Evolutionary conservation across 2,888 invertebrate species (phyloP).

Genomic region (Lasioglossum figueresi): DNA sequence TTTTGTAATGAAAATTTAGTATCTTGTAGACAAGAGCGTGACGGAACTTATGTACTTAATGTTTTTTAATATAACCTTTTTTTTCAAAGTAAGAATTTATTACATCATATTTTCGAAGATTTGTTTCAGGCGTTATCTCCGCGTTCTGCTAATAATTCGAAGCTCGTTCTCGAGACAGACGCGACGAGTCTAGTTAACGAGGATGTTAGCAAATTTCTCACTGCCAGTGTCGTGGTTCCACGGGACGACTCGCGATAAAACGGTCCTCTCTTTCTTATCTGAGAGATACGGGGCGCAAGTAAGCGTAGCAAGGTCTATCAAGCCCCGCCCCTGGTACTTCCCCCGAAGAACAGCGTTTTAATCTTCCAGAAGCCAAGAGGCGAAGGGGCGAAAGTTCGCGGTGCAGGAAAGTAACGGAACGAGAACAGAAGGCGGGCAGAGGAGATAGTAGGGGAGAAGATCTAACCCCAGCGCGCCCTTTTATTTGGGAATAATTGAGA

Average conservation of each 20-base stretch:
- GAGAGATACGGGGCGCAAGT: neutral
- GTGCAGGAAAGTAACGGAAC: constrained; percentile 38
- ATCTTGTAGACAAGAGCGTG: too few relatives aligned
- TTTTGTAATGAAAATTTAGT: too few relatives aligned
- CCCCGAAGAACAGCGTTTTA: constrained; percentile 53
- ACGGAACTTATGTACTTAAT: too few relatives aligned
- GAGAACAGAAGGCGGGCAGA: constrained; percentile 14
- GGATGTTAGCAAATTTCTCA: neutral
- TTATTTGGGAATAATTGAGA: constrained; percentile 78
- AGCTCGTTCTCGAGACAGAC: neutral
- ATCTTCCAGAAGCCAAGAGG: constrained; percentile 40
- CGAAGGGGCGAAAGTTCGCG: constrained; percentile 42
- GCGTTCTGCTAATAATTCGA: neutral
- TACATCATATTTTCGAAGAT: too few relatives aligned
- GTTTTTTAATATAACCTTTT: too few relatives aligned
- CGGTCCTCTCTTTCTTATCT: neutral
- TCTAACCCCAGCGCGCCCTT: constrained; percentile 61
- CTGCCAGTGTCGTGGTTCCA: neutral
- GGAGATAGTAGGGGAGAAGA: constrained; percentile 35
- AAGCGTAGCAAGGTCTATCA: constrained; percentile 4
- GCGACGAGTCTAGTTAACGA: neutral
- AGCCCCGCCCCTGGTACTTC: constrained; percentile 59
- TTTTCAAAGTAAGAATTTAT: too few relatives aligned
- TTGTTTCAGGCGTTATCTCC: neutral
- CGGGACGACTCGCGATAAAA: neutral